Percentiles rank a stretch among this genome's conserved stretches.
These are phyloP conservation scores for Amphiura filiformis DNA, from an alignment of 35 echinoderm and acorn worm genomes.

Conservation along the genomic window DNA sequence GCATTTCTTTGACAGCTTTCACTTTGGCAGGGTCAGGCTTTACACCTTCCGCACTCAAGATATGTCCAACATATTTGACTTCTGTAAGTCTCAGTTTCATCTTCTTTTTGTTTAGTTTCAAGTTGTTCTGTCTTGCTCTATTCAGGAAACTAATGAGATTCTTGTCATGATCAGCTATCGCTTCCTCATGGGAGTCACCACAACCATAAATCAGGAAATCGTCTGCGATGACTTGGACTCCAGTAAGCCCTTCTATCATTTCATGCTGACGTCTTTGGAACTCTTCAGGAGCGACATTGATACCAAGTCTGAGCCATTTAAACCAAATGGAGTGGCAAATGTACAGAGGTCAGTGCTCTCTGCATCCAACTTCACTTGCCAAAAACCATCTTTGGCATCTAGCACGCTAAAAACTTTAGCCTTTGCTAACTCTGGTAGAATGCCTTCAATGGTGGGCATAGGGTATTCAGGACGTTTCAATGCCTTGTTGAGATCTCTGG, in stretches of 20 bases:
- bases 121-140: conserved; percentile 51
- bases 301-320: conserved; percentile 12
- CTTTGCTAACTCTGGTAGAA: conserved; percentile 10
- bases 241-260: neutral
- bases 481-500: conserved; percentile 28
- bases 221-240: neutral
- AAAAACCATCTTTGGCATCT: conserved; percentile 19
- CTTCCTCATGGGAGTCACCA: conserved; percentile 45
- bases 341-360: conserved; percentile 39
- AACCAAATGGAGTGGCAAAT: conserved; percentile 61
- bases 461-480: conserved; percentile 2
- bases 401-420: conserved; percentile 14
- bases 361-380: neutral
- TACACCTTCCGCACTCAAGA: conserved; percentile 41
- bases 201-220: conserved; percentile 58
- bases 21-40: conserved; percentile 69
- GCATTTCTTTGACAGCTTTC: conserved; percentile 47
- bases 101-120: conserved; percentile 63
- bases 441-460: neutral
- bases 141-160: conserved; percentile 49
- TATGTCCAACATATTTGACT: conserved; percentile 68
- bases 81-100: conserved; percentile 47
- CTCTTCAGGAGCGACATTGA: conserved; percentile 52
- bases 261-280: conserved; percentile 54
- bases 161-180: conserved; percentile 51